Evolutionary conservation across 1,140 invertebrate species (phyloP), one percentile per base, ranked within the genome.

Genomic region (Pissodes strobi): DNA sequence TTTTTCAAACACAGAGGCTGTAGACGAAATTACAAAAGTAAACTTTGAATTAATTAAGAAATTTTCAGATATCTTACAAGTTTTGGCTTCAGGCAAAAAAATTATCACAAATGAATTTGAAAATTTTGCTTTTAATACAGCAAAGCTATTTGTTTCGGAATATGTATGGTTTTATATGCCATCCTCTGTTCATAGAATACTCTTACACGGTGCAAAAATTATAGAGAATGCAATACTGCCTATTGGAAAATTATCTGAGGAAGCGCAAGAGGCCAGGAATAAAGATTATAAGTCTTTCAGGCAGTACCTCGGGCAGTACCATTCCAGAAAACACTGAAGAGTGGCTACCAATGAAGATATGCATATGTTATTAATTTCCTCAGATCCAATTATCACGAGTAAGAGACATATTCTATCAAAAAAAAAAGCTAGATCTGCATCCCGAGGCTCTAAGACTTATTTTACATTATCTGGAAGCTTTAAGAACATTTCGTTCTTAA

Each of bases 151-250:
- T n/a, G n/a, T n/a, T n/a, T n/a, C n/a, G n/a, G n/a, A n/a, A n/a
- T n/a, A n/a, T 76, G 75, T 53, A 66, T 77, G 4, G 4, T 68
- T 22, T 45, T 74, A 9, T 75, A 78, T 78, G 77, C 76, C 67
- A 74, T 43, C 74, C 71, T 1, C 78, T 79, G 74, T 78, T 21
- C 77, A 79, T 46, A 78, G 78, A 72, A 71, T 78, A 46, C 52
- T 78, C 39, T 27, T 72, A 3, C 73, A 78, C 68, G 66, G 66
- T 13, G 15, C 62, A 17, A 37, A 41, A 52, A 38, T 74, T 18
- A 74, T 74, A 37, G 18, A 72, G 46, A 57, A 71, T 65, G 67
- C 70, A 4, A 15, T 74, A 43, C 41, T 76, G 18, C 73, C 70
- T 5, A 76, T 74, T 58, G 69, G 74, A 17, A 62, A 68, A 41